These are phyloP conservation scores for Aramus guarauna DNA, from an alignment of 2,113 vertebrate genomes.

Conservation along the genomic window DNA sequence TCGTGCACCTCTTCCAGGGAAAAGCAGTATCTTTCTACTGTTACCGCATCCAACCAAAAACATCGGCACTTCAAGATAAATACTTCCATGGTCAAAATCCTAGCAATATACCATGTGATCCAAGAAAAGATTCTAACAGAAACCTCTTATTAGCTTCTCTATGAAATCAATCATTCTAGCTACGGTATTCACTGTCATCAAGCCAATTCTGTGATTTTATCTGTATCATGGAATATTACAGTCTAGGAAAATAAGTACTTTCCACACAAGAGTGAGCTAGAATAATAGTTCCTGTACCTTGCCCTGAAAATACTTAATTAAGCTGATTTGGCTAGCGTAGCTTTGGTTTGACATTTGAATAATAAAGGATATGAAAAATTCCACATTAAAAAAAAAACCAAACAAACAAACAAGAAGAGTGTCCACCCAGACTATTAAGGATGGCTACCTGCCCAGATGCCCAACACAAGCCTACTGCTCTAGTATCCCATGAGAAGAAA, in stretches of 20 bases:
- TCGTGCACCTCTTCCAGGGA: background rate
- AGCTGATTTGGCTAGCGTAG: background rate
- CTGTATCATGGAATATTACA: background rate
- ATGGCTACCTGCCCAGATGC: background rate
- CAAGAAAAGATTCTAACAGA: background rate
- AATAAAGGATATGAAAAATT: background rate
- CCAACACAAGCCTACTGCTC: background rate
- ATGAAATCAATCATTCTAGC: background rate
- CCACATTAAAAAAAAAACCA: background rate
- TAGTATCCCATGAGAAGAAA: background rate
- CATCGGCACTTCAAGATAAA: background rate
- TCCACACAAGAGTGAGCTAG: background rate
- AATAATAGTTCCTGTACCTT: background rate
- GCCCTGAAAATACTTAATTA: background rate
- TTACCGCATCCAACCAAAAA: background rate
- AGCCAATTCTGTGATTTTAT: background rate
- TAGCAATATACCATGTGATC: background rate
- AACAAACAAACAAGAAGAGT: background rate
- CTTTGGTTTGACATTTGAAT: background rate
- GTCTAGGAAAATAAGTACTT: background rate
- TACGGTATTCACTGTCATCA: background rate
- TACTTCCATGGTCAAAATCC: background rate
- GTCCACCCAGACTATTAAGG: background rate
- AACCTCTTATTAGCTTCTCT: background rate
- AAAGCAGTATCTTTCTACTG: background rate